Conservation (phyloP, 2,888 invertebrate species). For the Melanophora roralis region DNA sequence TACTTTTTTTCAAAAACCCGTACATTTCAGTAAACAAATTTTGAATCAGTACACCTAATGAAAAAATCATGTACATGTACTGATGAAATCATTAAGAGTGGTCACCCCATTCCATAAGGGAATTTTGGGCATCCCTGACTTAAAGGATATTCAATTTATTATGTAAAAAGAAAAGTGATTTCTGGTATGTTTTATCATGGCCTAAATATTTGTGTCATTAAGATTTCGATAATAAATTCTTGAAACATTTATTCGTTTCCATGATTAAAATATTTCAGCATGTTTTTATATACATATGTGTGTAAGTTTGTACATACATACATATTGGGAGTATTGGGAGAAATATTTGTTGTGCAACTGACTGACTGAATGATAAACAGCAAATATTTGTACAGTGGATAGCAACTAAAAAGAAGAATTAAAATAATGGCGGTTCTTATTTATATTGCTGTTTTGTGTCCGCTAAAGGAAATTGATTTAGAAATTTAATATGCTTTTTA, state of each 20-base stretch:
- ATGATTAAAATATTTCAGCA: slow-evolving; percentile 20
- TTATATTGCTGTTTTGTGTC: too few relatives aligned
- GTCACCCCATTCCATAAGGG: too few relatives aligned
- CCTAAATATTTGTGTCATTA: slow-evolving; percentile 52
- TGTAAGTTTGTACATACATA: too few relatives aligned
- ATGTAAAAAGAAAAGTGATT: slow-evolving; percentile 11
- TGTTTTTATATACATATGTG: slow-evolving; percentile 12
- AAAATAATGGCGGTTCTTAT: background rate
- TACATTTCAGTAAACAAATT: too few relatives aligned
- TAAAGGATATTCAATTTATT: slow-evolving; percentile 15
- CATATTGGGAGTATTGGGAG: too few relatives aligned
- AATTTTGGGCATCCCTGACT: too few relatives aligned
- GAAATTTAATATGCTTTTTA: too few relatives aligned
- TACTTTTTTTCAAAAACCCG: too few relatives aligned
- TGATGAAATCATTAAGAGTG: too few relatives aligned
- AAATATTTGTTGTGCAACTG: background rate
- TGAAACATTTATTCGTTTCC: slow-evolving; percentile 20
- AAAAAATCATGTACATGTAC: too few relatives aligned
- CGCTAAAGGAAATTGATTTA: too few relatives aligned
- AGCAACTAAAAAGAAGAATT: background rate
- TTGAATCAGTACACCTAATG: too few relatives aligned
- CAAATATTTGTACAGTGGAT: background rate
- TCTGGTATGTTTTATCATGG: slow-evolving; percentile 24
- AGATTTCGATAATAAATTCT: slow-evolving; percentile 51
- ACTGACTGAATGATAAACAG: background rate